Base-by-base conservation (phyloP, 2,797 vertebrate species). In the Chlorospingus flavigularis region DNA sequence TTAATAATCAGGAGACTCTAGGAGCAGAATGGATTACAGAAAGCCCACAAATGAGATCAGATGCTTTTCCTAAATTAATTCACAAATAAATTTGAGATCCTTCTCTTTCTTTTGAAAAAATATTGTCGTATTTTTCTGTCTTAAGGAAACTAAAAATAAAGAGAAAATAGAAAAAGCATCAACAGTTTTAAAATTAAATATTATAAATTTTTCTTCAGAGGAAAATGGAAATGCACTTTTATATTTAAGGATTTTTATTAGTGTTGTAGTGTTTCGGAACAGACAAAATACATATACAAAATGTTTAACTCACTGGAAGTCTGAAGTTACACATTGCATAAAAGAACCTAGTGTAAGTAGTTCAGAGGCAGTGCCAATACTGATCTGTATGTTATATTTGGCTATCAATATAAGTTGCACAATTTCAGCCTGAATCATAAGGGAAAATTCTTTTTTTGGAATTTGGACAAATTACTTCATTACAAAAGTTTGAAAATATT, bases 61-160 rank as follows among this genome's bases (percentile, higher is more conserved):
- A 58, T 80, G 45, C 11, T 75, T 80, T 80, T 68, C 24, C 26
- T 39, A 39, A 80, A 51, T 54, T 21, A 62, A 71, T 51, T 68
- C 0, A 39, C 1, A 0, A 51, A 80, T 35, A 61, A 35, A 43
- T 62, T 86, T 78, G 28, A n/a, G 17, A 8, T 66, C 1, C 17
- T 60, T 60, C 9, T 26, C 14, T 60, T 28, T 61, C 7, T 51
- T 65, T 63, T 26, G 14, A 7, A 13, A 21, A 50, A 24, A 33
- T 33, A 14, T 17, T 0, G 12, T 21, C 21, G 5, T 47, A 21
- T 54, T 81, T 14, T 61, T 75, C 35, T 58, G 12, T 11, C 9
- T 53, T 65, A 65, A 80, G 30, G 16, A 86, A 86, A 76, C 3
- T 30, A 71, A 77, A 31, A 31, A 26, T 30, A 21, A 25, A 4